Base-by-base conservation (phyloP, 2,888 invertebrate species). In the Thera britannica region DNA sequence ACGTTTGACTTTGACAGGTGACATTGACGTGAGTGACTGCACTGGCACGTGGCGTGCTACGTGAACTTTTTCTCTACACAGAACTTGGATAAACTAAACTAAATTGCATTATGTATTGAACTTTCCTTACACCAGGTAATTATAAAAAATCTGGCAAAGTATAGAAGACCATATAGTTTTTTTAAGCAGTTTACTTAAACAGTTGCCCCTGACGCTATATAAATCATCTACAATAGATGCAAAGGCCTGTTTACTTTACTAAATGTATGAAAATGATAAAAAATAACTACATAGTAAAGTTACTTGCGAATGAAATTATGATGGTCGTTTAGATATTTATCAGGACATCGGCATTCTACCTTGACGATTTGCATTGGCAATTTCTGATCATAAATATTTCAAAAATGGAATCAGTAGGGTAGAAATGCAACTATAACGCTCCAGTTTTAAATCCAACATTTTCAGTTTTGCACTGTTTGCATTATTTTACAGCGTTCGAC, bases 1-100 rank as follows among this genome's bases (percentile, higher is more conserved):
- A 58, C 52, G 23, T 60, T 63, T 65, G 69, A 69, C 58, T 68
- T 68, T 68, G 68, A 62, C 65, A 44, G 44, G 51, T 66, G 66
- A 66, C 65, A 57, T 66, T 66, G 60, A 61, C 60, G 48, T 59
- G 38, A 36, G 9, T n/a, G 65, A 38, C 34, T 12, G 4, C 41
- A 9, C 38, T 56, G 38, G 8, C 8, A 51, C 7, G 36, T 38
- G 35, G 44, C 44, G 2, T 46, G 44, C 44, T 46, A 38, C 8
- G 8, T 54, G 54, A 8, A 54, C 34, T 54, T 35, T 54, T 35
- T 41, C 41, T 41, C 41, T 41, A n/a, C 4, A n/a, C 5, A 49
- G n/a, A n/a, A n/a, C 12, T n/a, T n/a, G 5, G 48, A 12, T 11
- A 49, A 49, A 49, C n/a, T 11, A 2, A 11, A n/a, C n/a, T 5